Evolutionary conservation across 2,888 invertebrate species (phyloP).

Genomic region (Tetheella fluctuosa): DNA sequence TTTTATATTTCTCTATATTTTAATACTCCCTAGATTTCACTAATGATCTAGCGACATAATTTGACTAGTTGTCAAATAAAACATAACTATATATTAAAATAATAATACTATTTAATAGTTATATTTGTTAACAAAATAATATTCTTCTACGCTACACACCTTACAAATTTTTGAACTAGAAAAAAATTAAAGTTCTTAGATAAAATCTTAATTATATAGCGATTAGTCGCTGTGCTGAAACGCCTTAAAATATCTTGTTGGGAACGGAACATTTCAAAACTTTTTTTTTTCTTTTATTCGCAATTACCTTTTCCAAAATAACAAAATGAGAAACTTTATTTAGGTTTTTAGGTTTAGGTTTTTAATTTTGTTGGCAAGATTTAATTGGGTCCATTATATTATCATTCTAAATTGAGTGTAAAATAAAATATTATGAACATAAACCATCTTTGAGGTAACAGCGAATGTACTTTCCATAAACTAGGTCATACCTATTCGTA

Average conservation of each 20-base stretch:
- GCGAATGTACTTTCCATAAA: background rate
- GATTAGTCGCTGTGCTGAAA: constrained; percentile 63
- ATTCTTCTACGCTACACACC: constrained; percentile 82
- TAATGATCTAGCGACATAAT: constrained; percentile 63
- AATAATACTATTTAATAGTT: constrained; percentile 51
- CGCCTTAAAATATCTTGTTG: constrained; percentile 63
- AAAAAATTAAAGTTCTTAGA: constrained; percentile 69
- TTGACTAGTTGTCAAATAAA: constrained; percentile 55
- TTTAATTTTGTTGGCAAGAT: no score
- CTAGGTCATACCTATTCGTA: background rate
- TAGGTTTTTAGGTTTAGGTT: no score
- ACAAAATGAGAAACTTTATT: no score
- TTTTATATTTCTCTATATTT: constrained; percentile 69
- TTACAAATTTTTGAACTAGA: constrained; percentile 73
- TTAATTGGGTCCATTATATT: no score
- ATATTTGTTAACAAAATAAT: constrained; percentile 76
- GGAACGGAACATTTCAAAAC: constrained; percentile 56
- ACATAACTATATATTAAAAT: constrained; percentile 61
- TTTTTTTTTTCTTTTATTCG: constrained; percentile 7
- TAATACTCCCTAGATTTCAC: constrained; percentile 70
- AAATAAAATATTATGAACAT: no score
- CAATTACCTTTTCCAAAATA: background rate
- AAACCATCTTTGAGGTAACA: background rate
- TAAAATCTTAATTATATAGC: constrained; percentile 60
- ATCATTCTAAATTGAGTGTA: no score